phyloP scores from a whole-genome alignment of 2,888 invertebrate species.

The Oeneis ivallda region DNA sequence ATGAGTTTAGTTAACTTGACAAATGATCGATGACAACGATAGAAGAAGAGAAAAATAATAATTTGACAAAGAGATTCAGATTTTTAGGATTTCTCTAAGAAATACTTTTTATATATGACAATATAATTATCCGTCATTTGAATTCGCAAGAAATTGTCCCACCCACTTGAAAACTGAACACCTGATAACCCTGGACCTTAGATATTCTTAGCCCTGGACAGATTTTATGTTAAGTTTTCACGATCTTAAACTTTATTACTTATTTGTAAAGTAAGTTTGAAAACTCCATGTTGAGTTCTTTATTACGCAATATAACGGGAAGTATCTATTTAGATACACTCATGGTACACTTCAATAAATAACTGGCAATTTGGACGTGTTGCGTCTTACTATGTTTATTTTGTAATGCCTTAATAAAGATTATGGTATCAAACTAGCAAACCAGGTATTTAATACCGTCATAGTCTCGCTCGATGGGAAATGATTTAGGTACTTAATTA shows the following conservation, averaged over 20 bases:
- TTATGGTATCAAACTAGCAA: no score
- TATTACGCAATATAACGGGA: constrained; percentile 16
- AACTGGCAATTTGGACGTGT: not conserved
- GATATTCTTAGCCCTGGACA: constrained; percentile 11
- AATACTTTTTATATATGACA: no score
- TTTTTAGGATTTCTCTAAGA: no score
- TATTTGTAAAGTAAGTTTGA: not conserved
- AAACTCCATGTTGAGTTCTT: not conserved
- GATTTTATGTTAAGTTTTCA: not conserved
- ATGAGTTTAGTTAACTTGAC: no score
- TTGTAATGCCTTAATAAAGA: no score
- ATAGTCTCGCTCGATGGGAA: no score
- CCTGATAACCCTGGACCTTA: constrained; percentile 7
- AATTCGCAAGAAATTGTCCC: not conserved
- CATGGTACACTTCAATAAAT: constrained; percentile 2
- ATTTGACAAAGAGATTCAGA: no score
- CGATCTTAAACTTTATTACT: not conserved
- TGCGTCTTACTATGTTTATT: no score
- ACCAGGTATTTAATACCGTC: no score
- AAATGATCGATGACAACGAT: no score
- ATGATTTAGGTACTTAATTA: no score
- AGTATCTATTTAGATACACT: constrained; percentile 17
- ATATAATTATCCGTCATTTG: not conserved
- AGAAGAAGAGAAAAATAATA: no score
- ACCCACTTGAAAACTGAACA: not conserved